phyloP scores from a whole-genome alignment of 1,140 invertebrate species.

The Coelopa frigida region DNA sequence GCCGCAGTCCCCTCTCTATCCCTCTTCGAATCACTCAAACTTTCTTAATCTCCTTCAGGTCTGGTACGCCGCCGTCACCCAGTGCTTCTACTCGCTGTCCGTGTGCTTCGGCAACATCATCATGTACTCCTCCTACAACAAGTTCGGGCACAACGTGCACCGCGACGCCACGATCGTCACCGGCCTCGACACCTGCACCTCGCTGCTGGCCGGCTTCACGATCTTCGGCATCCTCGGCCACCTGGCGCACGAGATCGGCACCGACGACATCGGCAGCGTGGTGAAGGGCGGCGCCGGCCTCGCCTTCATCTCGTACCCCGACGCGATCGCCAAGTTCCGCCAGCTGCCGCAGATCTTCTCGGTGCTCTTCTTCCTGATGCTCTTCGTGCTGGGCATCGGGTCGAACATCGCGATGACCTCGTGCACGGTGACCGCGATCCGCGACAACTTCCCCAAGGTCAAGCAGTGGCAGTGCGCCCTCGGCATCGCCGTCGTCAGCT shows the following conservation, averaged over 20 bases:
- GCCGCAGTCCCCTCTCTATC: conserved; percentile 68
- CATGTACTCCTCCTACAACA: conserved; percentile 78
- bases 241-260: conserved; percentile 58
- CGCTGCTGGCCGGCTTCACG: conserved; percentile 75
- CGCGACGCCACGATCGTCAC: conserved; percentile 72
- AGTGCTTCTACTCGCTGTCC: conserved; percentile 78
- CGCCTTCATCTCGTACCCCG: conserved; percentile 83
- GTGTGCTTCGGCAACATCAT: conserved; percentile 76
- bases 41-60: conserved; percentile 51
- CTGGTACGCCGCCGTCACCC: conserved; percentile 76
- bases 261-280: conserved; percentile 50
- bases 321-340: conserved; percentile 77
- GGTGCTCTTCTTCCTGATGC: conserved; percentile 83
- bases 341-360: conserved; percentile 76
- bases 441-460: conserved; percentile 61
- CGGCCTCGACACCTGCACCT: conserved; percentile 70
- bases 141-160: conserved; percentile 72
- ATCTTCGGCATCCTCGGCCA: conserved; percentile 82
- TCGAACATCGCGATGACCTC: conserved; percentile 63
- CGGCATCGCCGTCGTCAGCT: conserved; percentile 52
- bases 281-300: conserved; percentile 63
- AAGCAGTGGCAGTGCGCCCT: conserved; percentile 53
- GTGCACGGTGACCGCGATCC: conserved; percentile 59
- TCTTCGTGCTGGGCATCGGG: conserved; percentile 72
- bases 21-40: conserved; percentile 66